Evolutionary conservation across 2,797 vertebrate genomes (phyloP).

Genomic region (Holocentrus rufus): DNA sequence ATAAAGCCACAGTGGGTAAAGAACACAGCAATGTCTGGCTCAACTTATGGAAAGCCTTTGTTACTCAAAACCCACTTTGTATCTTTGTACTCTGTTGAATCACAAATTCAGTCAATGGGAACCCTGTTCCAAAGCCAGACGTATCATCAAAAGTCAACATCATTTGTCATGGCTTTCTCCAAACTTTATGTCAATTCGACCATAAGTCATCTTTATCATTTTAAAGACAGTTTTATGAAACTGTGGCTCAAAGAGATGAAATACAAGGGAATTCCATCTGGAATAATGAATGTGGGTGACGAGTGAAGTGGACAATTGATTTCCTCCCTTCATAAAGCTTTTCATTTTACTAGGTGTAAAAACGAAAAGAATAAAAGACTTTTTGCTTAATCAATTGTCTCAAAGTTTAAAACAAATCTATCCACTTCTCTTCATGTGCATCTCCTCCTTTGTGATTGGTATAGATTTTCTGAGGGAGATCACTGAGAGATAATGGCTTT

Average conservation of each 20-base stretch:
- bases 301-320: neutral
- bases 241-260: neutral
- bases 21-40: conserved; percentile 61
- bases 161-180: conserved; percentile 14
- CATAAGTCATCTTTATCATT: neutral
- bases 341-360: too few species aligned
- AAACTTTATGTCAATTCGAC: neutral
- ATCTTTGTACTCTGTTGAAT: conserved; percentile 23
- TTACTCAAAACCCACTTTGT: conserved; percentile 54
- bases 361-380: too few species aligned
- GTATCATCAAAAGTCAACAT: conserved; percentile 24
- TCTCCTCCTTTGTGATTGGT: neutral
- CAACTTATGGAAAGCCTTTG: conserved; percentile 55
- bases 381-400: too few species aligned
- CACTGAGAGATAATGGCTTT: neutral
- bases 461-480: neutral
- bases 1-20: conserved; percentile 69
- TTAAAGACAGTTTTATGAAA: neutral
- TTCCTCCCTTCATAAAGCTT: too few species aligned
- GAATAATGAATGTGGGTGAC: neutral
- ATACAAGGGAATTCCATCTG: neutral
- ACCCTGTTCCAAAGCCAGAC: conserved; percentile 2
- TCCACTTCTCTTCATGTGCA: too few species aligned
- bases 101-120: conserved; percentile 17
- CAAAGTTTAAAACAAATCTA: too few species aligned